Base-by-base conservation (phyloP, 2,113 vertebrate genomes). In the Seriola rivoliana region DNA sequence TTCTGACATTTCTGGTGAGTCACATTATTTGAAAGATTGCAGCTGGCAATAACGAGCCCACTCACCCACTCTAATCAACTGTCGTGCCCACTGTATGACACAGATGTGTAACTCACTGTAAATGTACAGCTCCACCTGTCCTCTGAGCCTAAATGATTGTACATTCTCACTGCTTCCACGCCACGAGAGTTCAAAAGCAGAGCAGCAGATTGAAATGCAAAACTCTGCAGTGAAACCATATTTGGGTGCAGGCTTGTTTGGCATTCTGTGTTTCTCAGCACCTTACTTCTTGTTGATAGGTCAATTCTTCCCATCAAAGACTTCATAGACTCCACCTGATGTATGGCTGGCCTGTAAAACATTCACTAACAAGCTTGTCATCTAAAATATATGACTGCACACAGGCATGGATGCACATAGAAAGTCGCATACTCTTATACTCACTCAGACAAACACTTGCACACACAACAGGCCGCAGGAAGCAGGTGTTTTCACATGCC, bases 401-500 rank as follows among this genome's bases (percentile, higher is more conserved):
- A 52, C 34, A 68, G 63, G 64, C 60, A 68, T 42, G 67, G 65
- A 44, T 32, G 46, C 62, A 42, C 76, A 50, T 1, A 58, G 11
- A 72, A 58, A 78, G 74, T 34, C n/a, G 19, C 78, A 59, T 23
- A 63, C 60, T 59, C 12, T 36, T 36, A 25, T 19, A 32, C 34
- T 55, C 54, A 38, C 19, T 57, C 55, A 55, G 55, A 59, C 9
- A 67, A 48, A 12, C 16, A 72, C 69, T 42, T 32, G 14, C 50
- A 74, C 55, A 70, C 66, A 82, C 69, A 88, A 50, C 71, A 72
- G 67, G 71, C 70, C 59, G 19, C 71, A 87, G 76, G 80, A 84
- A 58, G 85, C 89, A 89, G 90, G 86, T 90, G 85, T 88, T 82
- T 86, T 88, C 65, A 84, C 75, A 85, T 76, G 85, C 78, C 84